These are phyloP conservation scores for Sitodiplosis mosellana DNA, from an alignment of 1,140 invertebrate genomes.

Conservation along the genomic window DNA sequence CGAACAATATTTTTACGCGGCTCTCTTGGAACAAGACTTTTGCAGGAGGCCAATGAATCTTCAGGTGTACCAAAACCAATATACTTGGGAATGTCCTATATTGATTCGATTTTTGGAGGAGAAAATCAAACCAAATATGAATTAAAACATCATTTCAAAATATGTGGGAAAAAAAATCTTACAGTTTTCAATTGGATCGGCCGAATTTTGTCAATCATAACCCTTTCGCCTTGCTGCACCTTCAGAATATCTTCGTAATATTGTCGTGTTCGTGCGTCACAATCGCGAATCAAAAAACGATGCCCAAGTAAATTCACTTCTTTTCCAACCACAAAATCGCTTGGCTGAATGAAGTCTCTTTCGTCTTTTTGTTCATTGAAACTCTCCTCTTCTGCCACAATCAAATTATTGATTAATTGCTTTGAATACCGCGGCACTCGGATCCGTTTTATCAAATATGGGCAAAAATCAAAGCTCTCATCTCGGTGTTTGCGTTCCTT, in stretches of 20 bases:
- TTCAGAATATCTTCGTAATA: constrained; percentile 34
- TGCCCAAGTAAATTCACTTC: constrained; percentile 46
- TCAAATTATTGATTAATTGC: constrained; percentile 33
- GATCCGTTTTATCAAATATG: constrained; percentile 48
- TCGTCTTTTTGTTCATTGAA: constrained; percentile 38
- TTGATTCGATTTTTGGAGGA: too few relatives aligned
- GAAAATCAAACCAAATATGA: constrained; percentile 2
- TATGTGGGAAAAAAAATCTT: not conserved
- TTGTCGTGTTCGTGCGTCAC: constrained; percentile 58
- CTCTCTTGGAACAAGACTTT: constrained; percentile 43
- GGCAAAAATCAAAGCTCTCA: constrained; percentile 53
- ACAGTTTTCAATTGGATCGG: not conserved
- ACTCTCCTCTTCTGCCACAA: not conserved
- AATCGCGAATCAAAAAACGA: constrained; percentile 57
- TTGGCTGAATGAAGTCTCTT: constrained; percentile 50
- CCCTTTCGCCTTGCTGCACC: constrained; percentile 9
- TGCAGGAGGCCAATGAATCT: constrained; percentile 49
- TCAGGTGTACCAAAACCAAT: constrained; percentile 53
- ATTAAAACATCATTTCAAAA: constrained; percentile 1
- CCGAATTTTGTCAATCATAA: constrained; percentile 8
- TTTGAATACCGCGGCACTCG: constrained; percentile 65
- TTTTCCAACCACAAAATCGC: constrained; percentile 54
- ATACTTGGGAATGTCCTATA: constrained; percentile 39
- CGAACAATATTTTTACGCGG: constrained; percentile 47
- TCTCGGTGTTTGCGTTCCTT: constrained; percentile 47